Evolutionary conservation across 2,113 vertebrate species (phyloP).

Genomic region (Tupaia tana): DNA sequence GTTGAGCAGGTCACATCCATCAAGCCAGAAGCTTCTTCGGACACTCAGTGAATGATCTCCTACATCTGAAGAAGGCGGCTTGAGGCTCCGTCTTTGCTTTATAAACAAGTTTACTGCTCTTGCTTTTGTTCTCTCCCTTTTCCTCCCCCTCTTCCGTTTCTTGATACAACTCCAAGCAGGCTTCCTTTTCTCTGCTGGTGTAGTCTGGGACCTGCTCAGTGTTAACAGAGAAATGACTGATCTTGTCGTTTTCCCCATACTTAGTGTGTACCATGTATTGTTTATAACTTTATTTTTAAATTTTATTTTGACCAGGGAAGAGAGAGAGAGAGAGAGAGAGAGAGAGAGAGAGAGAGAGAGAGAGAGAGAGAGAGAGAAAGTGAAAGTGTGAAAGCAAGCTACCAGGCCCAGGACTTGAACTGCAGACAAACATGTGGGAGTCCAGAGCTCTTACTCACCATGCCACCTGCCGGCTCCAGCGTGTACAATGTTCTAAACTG

Average conservation of each 20-base stretch:
- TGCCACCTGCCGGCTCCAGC: no score
- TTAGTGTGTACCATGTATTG: neutral
- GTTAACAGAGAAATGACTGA: neutral
- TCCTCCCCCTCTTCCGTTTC: neutral
- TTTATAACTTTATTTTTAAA: no score
- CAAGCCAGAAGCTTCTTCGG: neutral
- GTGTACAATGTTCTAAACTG: accelerated
- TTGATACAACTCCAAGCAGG: neutral
- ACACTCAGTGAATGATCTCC: neutral
- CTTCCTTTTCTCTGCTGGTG: neutral
- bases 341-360: no score
- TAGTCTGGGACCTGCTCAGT: accelerated
- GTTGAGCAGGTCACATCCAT: no score
- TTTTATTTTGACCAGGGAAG: no score
- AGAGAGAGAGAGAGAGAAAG: no score
- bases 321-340: no score
- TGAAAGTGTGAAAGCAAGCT: no score
- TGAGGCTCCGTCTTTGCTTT: neutral
- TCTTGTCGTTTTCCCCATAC: neutral
- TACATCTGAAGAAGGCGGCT: neutral
- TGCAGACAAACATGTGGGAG: no score
- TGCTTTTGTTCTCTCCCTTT: neutral
- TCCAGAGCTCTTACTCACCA: no score
- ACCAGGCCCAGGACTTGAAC: no score
- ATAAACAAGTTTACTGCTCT: neutral